A percentile compares a stretch with the other conserved stretches of the same genome.
Evolutionary conservation across 1,140 invertebrate genomes (phyloP).

Genomic region (Araneus ventricosus): DNA sequence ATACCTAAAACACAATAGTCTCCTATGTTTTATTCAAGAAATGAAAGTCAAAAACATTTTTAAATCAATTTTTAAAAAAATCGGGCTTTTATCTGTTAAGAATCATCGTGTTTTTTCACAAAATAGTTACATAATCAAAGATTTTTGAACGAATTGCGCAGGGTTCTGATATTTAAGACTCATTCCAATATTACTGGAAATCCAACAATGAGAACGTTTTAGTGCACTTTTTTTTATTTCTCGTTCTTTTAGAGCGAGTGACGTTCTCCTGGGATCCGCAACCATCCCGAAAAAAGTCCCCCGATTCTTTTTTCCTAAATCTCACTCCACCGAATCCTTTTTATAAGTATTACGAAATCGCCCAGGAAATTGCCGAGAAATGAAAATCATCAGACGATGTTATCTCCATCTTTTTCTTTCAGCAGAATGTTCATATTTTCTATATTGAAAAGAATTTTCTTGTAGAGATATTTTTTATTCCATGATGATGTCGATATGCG

Average conservation of each 20-base stretch:
- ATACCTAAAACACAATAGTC: too few species aligned
- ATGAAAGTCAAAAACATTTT: too few species aligned
- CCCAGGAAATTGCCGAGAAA: not conserved
- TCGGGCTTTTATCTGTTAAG: too few species aligned
- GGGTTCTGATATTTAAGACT: not conserved
- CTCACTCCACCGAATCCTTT: not conserved
- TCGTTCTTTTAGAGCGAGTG: not conserved
- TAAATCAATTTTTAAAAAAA: too few species aligned
- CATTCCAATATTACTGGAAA: not conserved
- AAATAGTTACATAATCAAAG: too few species aligned
- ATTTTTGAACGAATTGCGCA: too few species aligned
- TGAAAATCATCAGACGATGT: constrained; percentile 5
- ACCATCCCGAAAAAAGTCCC: not conserved
- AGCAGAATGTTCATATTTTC: not conserved
- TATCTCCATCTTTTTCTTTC: not conserved
- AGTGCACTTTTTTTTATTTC: not conserved
- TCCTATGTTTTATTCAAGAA: too few species aligned
- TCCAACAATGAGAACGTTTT: not conserved
- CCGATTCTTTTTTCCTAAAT: not conserved
- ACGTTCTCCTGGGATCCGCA: not conserved
- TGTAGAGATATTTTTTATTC: not conserved
- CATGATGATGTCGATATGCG: not conserved
- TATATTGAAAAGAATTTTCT: not conserved
- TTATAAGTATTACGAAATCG: not conserved
- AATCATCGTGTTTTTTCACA: too few species aligned